phyloP scores from a whole-genome alignment of 1,140 invertebrate genomes.

The Andricus grossulariae region DNA sequence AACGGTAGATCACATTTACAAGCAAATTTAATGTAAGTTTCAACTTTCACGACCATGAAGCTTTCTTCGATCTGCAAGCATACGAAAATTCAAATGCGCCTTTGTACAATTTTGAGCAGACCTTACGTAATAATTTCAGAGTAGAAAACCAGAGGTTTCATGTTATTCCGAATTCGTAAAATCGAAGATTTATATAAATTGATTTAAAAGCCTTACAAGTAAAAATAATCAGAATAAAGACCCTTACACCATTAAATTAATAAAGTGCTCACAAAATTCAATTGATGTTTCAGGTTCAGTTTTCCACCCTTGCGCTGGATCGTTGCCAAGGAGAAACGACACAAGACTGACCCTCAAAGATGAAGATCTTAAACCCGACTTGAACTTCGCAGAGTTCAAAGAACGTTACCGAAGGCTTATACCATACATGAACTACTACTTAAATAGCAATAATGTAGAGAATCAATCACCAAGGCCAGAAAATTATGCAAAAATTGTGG shows the following conservation, averaged over 20 bases:
- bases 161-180: no score
- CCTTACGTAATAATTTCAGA: no score
- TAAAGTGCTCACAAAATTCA: neutral
- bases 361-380: constrained; percentile 55
- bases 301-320: constrained; percentile 11
- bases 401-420: constrained; percentile 85
- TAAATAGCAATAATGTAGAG: constrained; percentile 78
- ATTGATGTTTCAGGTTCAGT: constrained; percentile 53
- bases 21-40: no score
- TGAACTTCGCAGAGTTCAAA: constrained; percentile 68
- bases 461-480: constrained; percentile 38
- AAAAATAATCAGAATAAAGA: neutral
- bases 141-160: no score
- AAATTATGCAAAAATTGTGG: constrained; percentile 31
- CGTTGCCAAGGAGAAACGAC: constrained; percentile 41
- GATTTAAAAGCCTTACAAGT: neutral
- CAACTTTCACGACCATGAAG: no score
- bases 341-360: constrained; percentile 44
- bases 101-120: no score
- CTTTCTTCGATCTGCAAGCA: no score
- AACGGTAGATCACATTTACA: no score
- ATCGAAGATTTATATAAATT: no score
- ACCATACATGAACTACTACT: constrained; percentile 88
- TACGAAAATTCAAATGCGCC: no score
- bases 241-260: neutral